Percentiles rank a stretch among this genome's conserved stretches.
Evolutionary conservation across 1,140 invertebrate species (phyloP).

Genomic region (Epicauta chinensis): DNA sequence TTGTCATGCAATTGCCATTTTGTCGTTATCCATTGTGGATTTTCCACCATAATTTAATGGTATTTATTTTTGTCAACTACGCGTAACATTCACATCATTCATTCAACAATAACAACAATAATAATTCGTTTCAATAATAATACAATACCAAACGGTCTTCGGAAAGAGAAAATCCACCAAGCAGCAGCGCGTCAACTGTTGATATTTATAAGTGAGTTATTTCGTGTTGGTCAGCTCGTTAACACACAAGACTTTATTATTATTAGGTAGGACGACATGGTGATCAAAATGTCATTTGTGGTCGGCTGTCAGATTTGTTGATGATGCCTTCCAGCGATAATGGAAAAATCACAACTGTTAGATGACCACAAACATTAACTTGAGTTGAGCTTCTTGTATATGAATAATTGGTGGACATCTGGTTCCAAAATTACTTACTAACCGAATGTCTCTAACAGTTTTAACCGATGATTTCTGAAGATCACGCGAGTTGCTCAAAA

Average conservation of each 20-base stretch:
- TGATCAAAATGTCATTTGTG: conserved; percentile 27
- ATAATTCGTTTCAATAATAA: too few relatives aligned
- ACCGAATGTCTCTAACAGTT: too few relatives aligned
- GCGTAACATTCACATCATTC: conserved; percentile 12
- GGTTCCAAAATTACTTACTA: too few relatives aligned
- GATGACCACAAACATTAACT: too few relatives aligned
- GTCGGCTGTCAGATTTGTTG: conserved; percentile 15
- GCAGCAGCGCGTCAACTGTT: conserved; percentile 11
- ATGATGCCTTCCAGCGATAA: conserved; percentile 25
- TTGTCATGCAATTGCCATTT: conserved; percentile 26
- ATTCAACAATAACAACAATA: neutral
- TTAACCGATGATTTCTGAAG: too few relatives aligned
- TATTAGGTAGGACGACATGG: too few relatives aligned
- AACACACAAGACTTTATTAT: too few relatives aligned
- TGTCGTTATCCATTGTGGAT: conserved; percentile 17
- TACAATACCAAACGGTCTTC: too few relatives aligned
- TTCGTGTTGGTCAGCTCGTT: conserved; percentile 10
- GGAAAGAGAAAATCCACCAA: too few relatives aligned
- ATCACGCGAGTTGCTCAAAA: too few relatives aligned
- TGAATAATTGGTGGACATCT: too few relatives aligned
- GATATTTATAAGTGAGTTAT: conserved; percentile 23
- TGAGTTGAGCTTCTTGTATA: too few relatives aligned
- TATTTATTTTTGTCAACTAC: conserved; percentile 14
- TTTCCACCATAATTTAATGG: conserved; percentile 7
- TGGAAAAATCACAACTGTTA: conserved; percentile 18